Evolutionary conservation across 2,888 invertebrate genomes (phyloP).

Genomic region (Dilophus febrilis): DNA sequence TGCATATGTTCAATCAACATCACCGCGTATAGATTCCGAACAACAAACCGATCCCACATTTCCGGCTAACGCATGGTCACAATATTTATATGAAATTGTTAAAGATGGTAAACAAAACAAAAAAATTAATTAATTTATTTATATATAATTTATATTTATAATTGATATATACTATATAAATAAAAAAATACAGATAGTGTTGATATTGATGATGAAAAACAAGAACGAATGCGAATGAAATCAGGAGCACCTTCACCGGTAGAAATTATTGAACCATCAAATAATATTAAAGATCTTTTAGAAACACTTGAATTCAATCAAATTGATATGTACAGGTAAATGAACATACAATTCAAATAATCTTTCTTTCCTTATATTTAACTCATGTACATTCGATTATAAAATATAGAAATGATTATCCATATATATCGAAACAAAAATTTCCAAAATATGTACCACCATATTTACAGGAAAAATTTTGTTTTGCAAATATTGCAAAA

Average conservation of each 20-base stretch:
- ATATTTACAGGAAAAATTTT: conserved; percentile 31
- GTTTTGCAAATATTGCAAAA: conserved; percentile 44
- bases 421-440: conserved; percentile 17
- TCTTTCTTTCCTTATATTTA: neutral
- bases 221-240: conserved; percentile 1
- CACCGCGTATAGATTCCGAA: conserved; percentile 28
- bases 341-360: neutral
- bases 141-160: too few relatives aligned
- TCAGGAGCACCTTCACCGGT: conserved; percentile 11
- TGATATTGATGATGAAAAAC: conserved; percentile 13
- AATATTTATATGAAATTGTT: conserved; percentile 37
- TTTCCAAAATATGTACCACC: conserved; percentile 21
- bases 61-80: conserved; percentile 51
- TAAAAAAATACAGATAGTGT: conserved; percentile 21
- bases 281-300: conserved; percentile 21
- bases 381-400: neutral
- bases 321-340: conserved; percentile 28
- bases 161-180: conserved; percentile 25
- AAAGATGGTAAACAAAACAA: conserved; percentile 3
- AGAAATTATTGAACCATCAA: conserved; percentile 19
- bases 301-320: conserved; percentile 28
- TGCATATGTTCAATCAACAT: conserved; percentile 39
- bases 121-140: neutral
- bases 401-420: conserved; percentile 24
- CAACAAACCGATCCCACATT: conserved; percentile 53